A percentile compares a stretch with the other conserved stretches of the same genome.
These are phyloP conservation scores for Plutella xylostella DNA, from an alignment of 2,888 invertebrate genomes.

Conservation along the genomic window DNA sequence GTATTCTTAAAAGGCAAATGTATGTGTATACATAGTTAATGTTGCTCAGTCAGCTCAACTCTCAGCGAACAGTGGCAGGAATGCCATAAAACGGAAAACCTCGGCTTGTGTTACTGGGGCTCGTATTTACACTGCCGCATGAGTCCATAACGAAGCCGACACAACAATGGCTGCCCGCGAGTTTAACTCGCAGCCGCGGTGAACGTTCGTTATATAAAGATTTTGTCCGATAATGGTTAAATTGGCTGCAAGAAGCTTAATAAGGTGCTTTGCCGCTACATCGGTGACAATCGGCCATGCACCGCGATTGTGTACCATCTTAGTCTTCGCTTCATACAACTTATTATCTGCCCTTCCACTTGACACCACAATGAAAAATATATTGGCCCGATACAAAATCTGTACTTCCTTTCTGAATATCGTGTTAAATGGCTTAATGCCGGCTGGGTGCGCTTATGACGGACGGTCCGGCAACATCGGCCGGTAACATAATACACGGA, in stretches of 20 bases:
- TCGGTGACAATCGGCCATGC: slow-evolving; percentile 30
- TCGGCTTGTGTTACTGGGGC: slow-evolving; percentile 36
- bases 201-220: slow-evolving; percentile 33
- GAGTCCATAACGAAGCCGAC: slow-evolving; percentile 42
- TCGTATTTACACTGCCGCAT: slow-evolving; percentile 41
- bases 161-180: slow-evolving; percentile 48
- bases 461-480: slow-evolving; percentile 9
- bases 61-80: slow-evolving; percentile 1
- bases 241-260: slow-evolving; percentile 45
- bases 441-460: slow-evolving; percentile 32
- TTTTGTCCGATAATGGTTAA: slow-evolving; percentile 52
- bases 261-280: slow-evolving; percentile 29
- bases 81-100: slow-evolving; percentile 34
- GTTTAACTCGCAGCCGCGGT: slow-evolving; percentile 25
- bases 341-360: slow-evolving; percentile 4
- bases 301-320: slow-evolving; percentile 21
- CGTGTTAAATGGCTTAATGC: slow-evolving; percentile 47
- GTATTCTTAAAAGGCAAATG: too few relatives aligned
- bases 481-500: slow-evolving; percentile 42
- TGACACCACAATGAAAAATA: slow-evolving; percentile 8
- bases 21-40: too few relatives aligned
- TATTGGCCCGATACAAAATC: background rate
- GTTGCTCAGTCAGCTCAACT: background rate
- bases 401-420: slow-evolving; percentile 17
- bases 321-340: slow-evolving; percentile 11